These are phyloP conservation scores for Hormaphis cornu DNA, from an alignment of 1,140 invertebrate genomes.

Conservation along the genomic window DNA sequence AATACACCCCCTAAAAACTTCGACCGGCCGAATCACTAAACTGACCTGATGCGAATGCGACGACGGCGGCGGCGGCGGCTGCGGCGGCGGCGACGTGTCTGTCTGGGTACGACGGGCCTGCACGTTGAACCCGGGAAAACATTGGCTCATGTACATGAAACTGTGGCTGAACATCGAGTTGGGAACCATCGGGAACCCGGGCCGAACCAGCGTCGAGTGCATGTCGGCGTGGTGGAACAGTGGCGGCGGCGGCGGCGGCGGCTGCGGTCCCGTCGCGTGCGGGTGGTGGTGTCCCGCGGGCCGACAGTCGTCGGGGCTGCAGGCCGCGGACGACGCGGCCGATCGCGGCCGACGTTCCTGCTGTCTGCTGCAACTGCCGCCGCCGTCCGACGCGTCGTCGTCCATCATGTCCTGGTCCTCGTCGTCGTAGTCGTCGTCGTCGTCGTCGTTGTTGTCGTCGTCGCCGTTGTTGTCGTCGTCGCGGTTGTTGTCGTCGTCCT, in stretches of 20 bases:
- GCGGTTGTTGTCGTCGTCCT: constrained; percentile 36
- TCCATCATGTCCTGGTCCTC: constrained; percentile 39
- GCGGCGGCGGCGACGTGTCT: constrained; percentile 44
- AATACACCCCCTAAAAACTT: no score
- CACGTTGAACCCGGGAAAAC: constrained; percentile 55
- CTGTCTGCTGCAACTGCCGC: constrained; percentile 1
- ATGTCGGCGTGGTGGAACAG: constrained; percentile 44
- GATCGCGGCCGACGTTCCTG: constrained; percentile 30
- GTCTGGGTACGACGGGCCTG: constrained; percentile 42
- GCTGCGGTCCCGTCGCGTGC: constrained; percentile 40
- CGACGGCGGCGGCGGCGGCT: constrained; percentile 44
- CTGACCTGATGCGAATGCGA: constrained; percentile 47
- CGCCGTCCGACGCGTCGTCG: constrained; percentile 36
- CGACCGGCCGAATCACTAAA: no score
- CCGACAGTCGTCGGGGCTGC: constrained; percentile 38
- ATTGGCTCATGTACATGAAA: constrained; percentile 86
- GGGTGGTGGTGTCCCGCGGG: constrained; percentile 41
- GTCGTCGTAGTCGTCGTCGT: background rate
- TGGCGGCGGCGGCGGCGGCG: constrained; percentile 36
- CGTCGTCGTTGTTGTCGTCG: constrained; percentile 34
- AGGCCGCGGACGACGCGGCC: background rate
- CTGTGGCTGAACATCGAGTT: constrained; percentile 73
- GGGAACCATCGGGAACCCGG: constrained; percentile 65
- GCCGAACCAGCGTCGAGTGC: constrained; percentile 43
- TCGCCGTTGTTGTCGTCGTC: constrained; percentile 27